A percentile compares a stretch with the other conserved stretches of the same genome.
These are phyloP conservation scores for Prochilodus magdalenae DNA, from an alignment of 2,113 vertebrate species.

Conservation along the genomic window DNA sequence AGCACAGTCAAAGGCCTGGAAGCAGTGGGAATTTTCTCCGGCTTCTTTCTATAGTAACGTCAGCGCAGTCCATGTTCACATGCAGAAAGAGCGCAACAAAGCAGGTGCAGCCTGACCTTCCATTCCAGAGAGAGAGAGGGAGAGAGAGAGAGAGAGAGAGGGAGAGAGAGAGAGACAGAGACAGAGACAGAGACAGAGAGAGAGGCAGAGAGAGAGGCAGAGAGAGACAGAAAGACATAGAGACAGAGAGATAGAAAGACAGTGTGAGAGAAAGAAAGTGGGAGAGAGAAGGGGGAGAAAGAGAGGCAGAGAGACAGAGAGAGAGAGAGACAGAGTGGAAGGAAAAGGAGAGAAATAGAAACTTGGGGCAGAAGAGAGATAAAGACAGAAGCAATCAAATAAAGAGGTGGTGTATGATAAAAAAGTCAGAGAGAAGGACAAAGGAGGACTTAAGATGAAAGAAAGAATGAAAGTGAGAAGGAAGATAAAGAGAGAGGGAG, in stretches of 20 bases:
- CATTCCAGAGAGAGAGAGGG: conserved; percentile 20
- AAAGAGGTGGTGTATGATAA: neutral
- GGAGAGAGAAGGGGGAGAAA: neutral
- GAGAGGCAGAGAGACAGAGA: neutral
- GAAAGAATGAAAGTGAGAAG: too few species aligned
- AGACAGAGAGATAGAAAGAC: neutral
- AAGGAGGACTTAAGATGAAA: too few species aligned
- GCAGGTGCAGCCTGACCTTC: conserved; percentile 50
- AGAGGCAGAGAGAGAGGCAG: neutral
- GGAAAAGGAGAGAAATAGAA: neutral
- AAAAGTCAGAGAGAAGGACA: neutral
- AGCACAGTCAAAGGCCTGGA: neutral
- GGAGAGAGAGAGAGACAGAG: neutral
- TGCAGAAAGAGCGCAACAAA: conserved; percentile 34
- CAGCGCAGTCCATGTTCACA: conserved; percentile 28
- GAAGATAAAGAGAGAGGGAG: neutral
- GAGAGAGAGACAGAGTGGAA: too few species aligned
- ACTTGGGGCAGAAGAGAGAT: neutral
- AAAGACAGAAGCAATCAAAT: neutral
- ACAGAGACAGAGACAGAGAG: neutral
- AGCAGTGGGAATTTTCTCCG: neutral
- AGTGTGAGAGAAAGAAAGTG: too few species aligned
- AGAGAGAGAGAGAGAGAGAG: neutral
- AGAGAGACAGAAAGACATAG: neutral
- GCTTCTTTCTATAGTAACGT: conserved; percentile 32